Evolutionary conservation across 2,113 vertebrate species (phyloP), one percentile per base, ranked within the genome.

Genomic region (Menura novaehollandiae): DNA sequence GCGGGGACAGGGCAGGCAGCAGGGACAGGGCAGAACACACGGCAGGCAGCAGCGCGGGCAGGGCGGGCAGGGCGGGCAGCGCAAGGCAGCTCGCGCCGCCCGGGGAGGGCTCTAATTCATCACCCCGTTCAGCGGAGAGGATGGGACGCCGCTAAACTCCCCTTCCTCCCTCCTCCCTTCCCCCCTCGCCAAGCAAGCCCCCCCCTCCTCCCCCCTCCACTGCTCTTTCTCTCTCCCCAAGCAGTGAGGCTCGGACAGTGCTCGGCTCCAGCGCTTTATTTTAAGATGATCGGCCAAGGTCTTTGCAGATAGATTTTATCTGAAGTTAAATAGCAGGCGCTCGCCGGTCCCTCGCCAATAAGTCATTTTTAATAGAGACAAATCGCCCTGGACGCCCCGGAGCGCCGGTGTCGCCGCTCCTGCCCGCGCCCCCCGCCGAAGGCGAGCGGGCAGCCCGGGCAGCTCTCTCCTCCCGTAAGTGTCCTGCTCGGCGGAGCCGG

Each of bases 361-460:
- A 95, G 94, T 95, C 93, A 80, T 95, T 93, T 93, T 85, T 78
- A 95, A 93, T 92, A 88, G 95, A 97, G 94, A 94, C 82, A 89
- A 94, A 91, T 94, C 87, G 91, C 92, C 77, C 82, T 93, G 95
- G 81, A 91, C 92, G 56, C 93, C 62, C 91, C 73, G 86, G 88
- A 94, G 94, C 76, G 84, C 92, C 82, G 96, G 76, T 76, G 82
- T 46, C 64, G 39, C 95, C 66, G 84, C 76, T 87, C 83, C 78
- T 78, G 76, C 86, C 86, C 71, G 89, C 90, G 49, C 75, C 53
- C 83, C 79, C 27, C 56, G 72, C 94, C 62, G 87, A 89, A 92
- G 80, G 74, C 85, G 64, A 83, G 91, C 86, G 79, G 96, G 79
- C 85, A 88, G 91, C 78, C 77, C 32, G 77, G 86, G 92, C 92